Base-by-base conservation (phyloP, 2,113 vertebrate species). In the Paralichthys olivaceus region DNA sequence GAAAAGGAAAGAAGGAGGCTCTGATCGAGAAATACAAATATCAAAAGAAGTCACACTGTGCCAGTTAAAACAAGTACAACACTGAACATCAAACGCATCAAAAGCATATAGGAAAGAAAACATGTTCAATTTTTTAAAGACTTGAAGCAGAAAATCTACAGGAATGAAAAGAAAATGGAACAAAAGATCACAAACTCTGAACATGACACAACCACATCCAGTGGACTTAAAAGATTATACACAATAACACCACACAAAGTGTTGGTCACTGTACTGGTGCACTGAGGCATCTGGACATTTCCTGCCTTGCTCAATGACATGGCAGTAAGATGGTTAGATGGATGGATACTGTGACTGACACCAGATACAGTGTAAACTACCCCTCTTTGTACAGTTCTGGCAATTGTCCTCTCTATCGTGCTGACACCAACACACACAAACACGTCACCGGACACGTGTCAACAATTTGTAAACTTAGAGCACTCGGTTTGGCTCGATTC, bases 191-290 rank as follows among this genome's bases (percentile, higher is more conserved):
- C 54, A 25, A 22, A 11, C 5, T 2, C 49, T 53, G 19, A 22
- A 22, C 22, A 23, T 5, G 53, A 25, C 32, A 8, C 1, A 34
- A 34, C 32, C 45, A 49, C 45, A 49, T 15, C 14, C 45, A 49
- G 45, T 17, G 15, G 17, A 49, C 45, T 17, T 19, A 22, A 22
- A 28, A 58, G 7, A 7, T 28, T 19, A n/a, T 12, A 19, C 29
- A 8, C 5, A 43, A 64, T 45, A 14, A 37, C 72, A 77, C 23
- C 70, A 49, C 32, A 49, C 45, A 40, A 13, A 40, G 37, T 40
- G 43, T 4, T 45, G 43, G 43, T 45, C 43, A 14, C 43, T 34
- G 8, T 34, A 34, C 32, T 34, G 32, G 9, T 34, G 7, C 32
- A 34, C 32, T 34, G 32, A 34, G 32, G 32, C 32, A 34, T 7